Percentiles rank a stretch among this genome's conserved stretches.
Conservation (phyloP, 2,113 vertebrate species). For the Eulacestoma nigropectus region DNA sequence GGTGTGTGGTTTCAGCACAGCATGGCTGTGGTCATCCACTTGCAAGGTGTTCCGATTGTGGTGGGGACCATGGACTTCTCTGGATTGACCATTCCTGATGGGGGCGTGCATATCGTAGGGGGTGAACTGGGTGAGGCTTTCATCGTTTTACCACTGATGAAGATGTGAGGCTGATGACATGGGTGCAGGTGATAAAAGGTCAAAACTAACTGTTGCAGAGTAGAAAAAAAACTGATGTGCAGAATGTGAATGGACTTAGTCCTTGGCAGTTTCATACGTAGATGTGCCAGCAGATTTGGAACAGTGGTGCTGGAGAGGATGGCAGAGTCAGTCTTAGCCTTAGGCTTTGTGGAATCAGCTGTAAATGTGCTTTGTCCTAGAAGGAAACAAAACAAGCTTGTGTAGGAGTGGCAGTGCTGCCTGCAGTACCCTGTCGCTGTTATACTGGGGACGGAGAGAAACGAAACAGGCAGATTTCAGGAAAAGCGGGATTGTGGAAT, state of each 20-base stretch:
- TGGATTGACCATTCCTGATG: conserved; percentile 90
- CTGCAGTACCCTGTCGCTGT: conserved; percentile 77
- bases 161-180: conserved; percentile 83
- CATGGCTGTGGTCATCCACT: conserved; percentile 96
- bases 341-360: conserved; percentile 72
- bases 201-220: conserved; percentile 85
- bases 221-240: conserved; percentile 77
- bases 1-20: conserved; percentile 90
- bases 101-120: conserved; percentile 91
- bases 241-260: conserved; percentile 86
- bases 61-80: conserved; percentile 95
- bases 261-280: conserved; percentile 80
- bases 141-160: conserved; percentile 86
- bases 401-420: conserved; percentile 73
- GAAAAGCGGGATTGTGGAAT: too few species aligned
- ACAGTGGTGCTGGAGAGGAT: conserved; percentile 68
- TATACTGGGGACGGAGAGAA: too few species aligned
- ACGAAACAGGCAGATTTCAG: too few species aligned
- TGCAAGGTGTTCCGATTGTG: conserved; percentile 91
- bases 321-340: conserved; percentile 51
- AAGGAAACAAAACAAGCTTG: conserved; percentile 72
- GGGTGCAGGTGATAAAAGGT: conserved; percentile 83
- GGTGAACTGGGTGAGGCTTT: conserved; percentile 95
- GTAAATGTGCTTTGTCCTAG: conserved; percentile 70
- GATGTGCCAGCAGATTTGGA: conserved; percentile 72